A percentile compares a stretch with the other conserved stretches of the same genome.
phyloP scores from a whole-genome alignment of 2,797 vertebrate species.

The Ficedula albicollis region DNA sequence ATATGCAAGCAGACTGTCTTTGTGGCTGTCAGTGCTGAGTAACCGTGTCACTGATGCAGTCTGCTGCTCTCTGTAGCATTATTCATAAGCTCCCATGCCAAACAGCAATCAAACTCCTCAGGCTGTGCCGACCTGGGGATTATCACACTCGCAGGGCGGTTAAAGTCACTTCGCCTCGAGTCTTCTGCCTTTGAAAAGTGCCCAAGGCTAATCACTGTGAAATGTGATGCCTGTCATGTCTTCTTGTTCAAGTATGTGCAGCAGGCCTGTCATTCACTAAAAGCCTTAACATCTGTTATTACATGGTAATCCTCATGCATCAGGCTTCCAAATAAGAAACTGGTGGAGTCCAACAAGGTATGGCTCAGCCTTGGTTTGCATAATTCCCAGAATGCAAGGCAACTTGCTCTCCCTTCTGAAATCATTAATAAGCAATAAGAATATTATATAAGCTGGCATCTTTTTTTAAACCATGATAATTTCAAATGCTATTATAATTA shows the following conservation, averaged over 20 bases:
- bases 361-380: conserved; percentile 53
- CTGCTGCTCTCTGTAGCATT: conserved; percentile 32
- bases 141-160: background rate
- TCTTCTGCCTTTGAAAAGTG: conserved; percentile 39
- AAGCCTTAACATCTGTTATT: conserved; percentile 52
- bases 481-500: conserved; percentile 62
- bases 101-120: conserved; percentile 29
- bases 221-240: conserved; percentile 18
- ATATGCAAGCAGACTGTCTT: background rate
- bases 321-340: conserved; percentile 27
- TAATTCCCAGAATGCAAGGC: conserved; percentile 62
- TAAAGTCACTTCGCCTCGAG: conserved; percentile 23
- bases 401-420: conserved; percentile 35
- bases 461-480: conserved; percentile 63
- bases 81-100: conserved; percentile 25
- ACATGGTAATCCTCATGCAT: conserved; percentile 40
- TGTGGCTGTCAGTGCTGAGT: background rate
- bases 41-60: background rate
- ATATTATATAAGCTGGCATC: conserved; percentile 65
- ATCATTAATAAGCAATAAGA: conserved; percentile 74
- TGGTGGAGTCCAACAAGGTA: conserved; percentile 43
- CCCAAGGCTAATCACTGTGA: conserved; percentile 44
- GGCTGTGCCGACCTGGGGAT: conserved; percentile 15
- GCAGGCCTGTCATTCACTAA: conserved; percentile 40
- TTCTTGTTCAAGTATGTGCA: background rate